A percentile compares a stretch with the other conserved stretches of the same genome.
phyloP scores from a whole-genome alignment of 2,797 vertebrate species.

The Crenichthys baileyi region DNA sequence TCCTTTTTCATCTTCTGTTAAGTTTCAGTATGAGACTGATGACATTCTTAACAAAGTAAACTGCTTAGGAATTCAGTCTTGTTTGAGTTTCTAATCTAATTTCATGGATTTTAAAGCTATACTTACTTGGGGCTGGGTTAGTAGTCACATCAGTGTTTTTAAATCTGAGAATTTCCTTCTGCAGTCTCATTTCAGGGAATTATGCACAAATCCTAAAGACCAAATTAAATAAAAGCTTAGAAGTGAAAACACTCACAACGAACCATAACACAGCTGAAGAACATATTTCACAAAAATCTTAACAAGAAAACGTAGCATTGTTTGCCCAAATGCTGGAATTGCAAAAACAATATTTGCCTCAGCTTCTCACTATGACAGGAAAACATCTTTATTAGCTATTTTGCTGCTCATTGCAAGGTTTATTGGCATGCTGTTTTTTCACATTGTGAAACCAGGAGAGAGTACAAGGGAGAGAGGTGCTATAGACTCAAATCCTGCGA shows the following conservation, averaged over 20 bases:
- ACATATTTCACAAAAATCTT: not conserved
- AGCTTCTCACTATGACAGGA: not conserved
- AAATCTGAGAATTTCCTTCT: conserved; percentile 15
- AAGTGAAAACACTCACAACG: not conserved
- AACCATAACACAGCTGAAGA: not conserved
- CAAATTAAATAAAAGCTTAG: conserved; percentile 9
- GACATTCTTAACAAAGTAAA: too few relatives aligned
- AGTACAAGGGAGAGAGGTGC: not conserved
- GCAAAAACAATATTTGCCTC: not conserved
- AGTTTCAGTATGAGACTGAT: too few relatives aligned
- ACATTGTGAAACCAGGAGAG: not conserved
- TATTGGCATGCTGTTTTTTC: not conserved
- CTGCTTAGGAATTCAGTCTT: not conserved
- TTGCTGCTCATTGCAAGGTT: not conserved
- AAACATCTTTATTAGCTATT: not conserved
- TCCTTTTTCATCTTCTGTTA: too few relatives aligned
- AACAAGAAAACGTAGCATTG: too few relatives aligned
- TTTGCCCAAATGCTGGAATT: not conserved
- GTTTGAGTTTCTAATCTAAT: not conserved
- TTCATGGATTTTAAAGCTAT: not conserved
- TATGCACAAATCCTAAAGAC: conserved; percentile 1
- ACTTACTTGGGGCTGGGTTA: not conserved
- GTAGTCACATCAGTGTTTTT: not conserved
- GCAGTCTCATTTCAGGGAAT: conserved; percentile 3
- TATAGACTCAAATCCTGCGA: conserved; percentile 14